Conservation (phyloP, 2,113 vertebrate genomes). For the Pseudolaguvia tuberculata region DNA sequence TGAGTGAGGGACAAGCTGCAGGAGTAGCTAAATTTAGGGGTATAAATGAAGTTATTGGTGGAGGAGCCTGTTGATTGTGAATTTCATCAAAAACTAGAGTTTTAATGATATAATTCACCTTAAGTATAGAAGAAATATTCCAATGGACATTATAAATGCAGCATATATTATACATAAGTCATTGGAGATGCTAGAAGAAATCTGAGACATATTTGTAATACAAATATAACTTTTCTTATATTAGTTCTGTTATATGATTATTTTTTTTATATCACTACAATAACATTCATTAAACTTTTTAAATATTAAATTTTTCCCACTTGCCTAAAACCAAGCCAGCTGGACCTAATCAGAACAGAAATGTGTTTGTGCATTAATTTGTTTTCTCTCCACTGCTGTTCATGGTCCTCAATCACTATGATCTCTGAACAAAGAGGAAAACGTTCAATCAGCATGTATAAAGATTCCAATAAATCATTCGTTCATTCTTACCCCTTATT, state of each 20-base stretch:
- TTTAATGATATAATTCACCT: too few relatives aligned
- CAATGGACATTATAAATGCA: neutral
- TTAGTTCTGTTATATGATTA: neutral
- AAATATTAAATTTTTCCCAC: neutral
- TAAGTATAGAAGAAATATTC: neutral
- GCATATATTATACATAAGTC: neutral
- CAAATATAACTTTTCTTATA: neutral
- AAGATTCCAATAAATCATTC: conserved; percentile 4
- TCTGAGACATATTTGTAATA: neutral
- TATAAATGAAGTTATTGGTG: too few relatives aligned
- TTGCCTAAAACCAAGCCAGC: conserved; percentile 16
- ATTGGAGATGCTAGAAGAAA: neutral
- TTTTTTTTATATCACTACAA: neutral
- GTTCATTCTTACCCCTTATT: too few relatives aligned
- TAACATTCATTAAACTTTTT: neutral
- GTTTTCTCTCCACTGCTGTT: conserved; percentile 14
- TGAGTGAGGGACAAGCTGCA: too few relatives aligned
- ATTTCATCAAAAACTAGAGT: too few relatives aligned
- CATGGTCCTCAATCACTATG: conserved; percentile 13
- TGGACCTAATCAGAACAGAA: conserved; percentile 13
- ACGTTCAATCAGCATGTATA: conserved; percentile 20
- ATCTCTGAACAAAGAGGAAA: conserved; percentile 13
- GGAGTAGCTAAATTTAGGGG: too few relatives aligned
- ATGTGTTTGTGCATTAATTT: neutral
- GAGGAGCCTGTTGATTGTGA: too few relatives aligned